Evolutionary conservation across 2,888 invertebrate species (phyloP), one percentile per base, ranked within the genome.

Genomic region (Chrysolina haemoptera): DNA sequence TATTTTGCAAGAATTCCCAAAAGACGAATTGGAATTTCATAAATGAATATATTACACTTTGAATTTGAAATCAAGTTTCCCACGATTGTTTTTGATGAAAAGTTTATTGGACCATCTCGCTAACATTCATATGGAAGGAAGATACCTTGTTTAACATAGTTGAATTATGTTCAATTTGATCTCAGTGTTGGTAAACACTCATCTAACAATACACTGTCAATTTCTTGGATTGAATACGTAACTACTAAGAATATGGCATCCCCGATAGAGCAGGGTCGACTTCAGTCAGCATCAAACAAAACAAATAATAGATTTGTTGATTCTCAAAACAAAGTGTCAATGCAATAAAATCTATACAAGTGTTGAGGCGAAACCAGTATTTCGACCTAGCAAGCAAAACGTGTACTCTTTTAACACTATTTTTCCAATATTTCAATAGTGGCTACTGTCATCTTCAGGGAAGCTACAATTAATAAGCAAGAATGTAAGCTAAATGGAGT

Each of bases 191-290:
- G 59, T 64, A 69, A 73, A 70, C 69, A 73, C 35, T 63, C 65
- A 69, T 65, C 68, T 68, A 63, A 68, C 68, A 68, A 68, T 68
- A 55, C 41, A 27, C 64, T 18, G 43, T 69, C 43, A 48, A 67
- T 10, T 72, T 72, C 74, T 70, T 41, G 74, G 59, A 67, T 73
- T 53, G 74, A 66, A 74, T 74, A 41, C 50, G 8, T 67, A 74
- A 74, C 55, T 66, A 72, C 68, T 18, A 20, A 22, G 68, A 72
- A 67, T 72, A 68, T 68, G n/a, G 68, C 64, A 68, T 72, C 72
- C 66, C 59, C 10, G 46, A 27, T 40, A 62, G 27, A 14, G 10
- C 71, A 71, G 71, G 62, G 46, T 40, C 66, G 70, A 16, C 5
- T 48, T 35, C 18, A 66, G 50, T 35, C 16, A 35, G 1, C 8